Base-by-base conservation (phyloP, 2,797 vertebrate genomes). In the Parauchenoglanis ngamensis region DNA sequence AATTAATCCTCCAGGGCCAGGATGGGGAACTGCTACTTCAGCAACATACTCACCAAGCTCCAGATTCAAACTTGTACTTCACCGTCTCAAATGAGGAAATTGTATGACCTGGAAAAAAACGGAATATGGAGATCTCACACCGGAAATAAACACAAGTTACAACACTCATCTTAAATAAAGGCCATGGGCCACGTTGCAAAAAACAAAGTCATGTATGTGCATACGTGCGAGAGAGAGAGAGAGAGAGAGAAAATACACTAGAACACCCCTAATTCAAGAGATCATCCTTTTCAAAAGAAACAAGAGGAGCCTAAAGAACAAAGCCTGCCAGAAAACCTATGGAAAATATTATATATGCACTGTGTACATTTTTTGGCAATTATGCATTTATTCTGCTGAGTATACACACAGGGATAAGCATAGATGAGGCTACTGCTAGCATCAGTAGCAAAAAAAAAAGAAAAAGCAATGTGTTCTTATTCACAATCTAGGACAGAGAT, bases 51-150 rank as follows among this genome's bases (percentile, higher is more conserved):
- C 94, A 99, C 98, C 98, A 99, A 63, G 98, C 96, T 87, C 98
- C 98, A 0, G 98, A 98, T 90, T 99, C 97, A 73, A 99, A 98
- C 94, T 99, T 99, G 96, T 95, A 95, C 91, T 97, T 99, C 92
- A 99, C 96, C 0, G 95, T 95, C 94, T 99, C 97, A 73, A 96
- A 94, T 88, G 94, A 95, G 87, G 93, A 94, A 93, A 99, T 97
- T 82, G 91, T 56, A 78, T 97, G 96, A 96, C 95, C 98, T 98
- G 93, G 88, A 89, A 21, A 8, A 61, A 61, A 13, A 68, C 40
- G 40, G 40, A 12, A 21, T 13, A 44, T 3, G 40, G 56, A 3
- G 35, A 83, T 35, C 31, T 65, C 57, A 81, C 15, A 28, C 59
- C 0, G 17, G 23, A 49, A 23, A 13, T 52, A 31, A 7, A 77